A percentile compares a stretch with the other conserved stretches of the same genome.
These are phyloP conservation scores for Trachelus stipa DNA, from an alignment of 2,888 invertebrate species.

Conservation along the genomic window DNA sequence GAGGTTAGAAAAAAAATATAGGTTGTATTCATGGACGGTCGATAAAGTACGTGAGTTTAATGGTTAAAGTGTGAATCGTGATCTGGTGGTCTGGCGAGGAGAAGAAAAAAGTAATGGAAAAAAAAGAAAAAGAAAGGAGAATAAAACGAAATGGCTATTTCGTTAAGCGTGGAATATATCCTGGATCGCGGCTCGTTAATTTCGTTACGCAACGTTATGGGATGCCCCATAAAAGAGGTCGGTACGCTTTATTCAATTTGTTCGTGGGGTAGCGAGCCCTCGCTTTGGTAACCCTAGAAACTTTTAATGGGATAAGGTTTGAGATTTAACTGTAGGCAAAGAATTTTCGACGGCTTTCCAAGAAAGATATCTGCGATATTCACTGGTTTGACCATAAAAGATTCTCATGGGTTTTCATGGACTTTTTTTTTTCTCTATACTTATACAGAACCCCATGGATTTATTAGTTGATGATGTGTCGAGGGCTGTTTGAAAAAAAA, in stretches of 20 bases:
- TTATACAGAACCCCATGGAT: background rate
- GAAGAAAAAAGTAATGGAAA: background rate
- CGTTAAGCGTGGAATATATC: background rate
- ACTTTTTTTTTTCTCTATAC: background rate
- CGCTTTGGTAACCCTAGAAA: background rate
- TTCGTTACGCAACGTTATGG: slow-evolving; percentile 6
- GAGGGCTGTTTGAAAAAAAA: background rate
- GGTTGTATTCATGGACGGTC: background rate
- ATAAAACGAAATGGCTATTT: background rate
- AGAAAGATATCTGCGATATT: background rate
- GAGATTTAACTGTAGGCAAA: background rate
- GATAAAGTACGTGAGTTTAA: background rate
- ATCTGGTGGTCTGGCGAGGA: background rate
- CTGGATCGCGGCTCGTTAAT: slow-evolving; percentile 3
- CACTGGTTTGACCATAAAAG: background rate
- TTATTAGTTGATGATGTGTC: background rate
- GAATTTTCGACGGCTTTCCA: background rate
- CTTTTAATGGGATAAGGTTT: background rate
- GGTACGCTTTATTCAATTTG: slow-evolving; percentile 35
- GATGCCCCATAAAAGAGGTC: slow-evolving; percentile 33
- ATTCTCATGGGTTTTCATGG: background rate
- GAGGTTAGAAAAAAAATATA: background rate
- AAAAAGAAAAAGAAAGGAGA: background rate
- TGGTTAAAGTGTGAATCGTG: background rate
- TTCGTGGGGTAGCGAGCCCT: background rate